Base-by-base conservation (phyloP, 2,888 invertebrate species). In the Therioaphis trifolii region DNA sequence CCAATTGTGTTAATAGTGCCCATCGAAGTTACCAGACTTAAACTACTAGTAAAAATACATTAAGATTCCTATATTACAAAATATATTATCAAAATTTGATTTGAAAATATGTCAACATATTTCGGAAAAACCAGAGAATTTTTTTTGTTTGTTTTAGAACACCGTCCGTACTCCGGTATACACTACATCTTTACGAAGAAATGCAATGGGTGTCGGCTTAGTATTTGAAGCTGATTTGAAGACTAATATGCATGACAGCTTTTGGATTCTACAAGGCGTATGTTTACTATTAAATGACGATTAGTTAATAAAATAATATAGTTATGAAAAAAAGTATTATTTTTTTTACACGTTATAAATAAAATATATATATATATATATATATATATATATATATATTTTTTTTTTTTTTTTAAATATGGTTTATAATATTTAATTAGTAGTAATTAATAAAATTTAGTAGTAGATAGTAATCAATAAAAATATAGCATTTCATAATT, bases 261-360 rank as follows among this genome's bases (percentile, higher is more conserved):
- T 95, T 88, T 97, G 97, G 97, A 91, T 96, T 52, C 90, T 97
- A 72, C 96, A 96, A 89, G 96, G 96, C 15, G 95, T 96, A 85
- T 96, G 96, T 88, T 91, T 97, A 77, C 92, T 94, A 84, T 91
- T 97, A 87, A 97, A 97, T 88, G 93, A 93, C 0, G 96, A 97
- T 88, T 93, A 87, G 89, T 21, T 9, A 68, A n/a, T 24, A n/a
- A 12, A 21, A 55, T n/a, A n/a, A n/a, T 21, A 49, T 55, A n/a
- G 21, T 21, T 55, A n/a, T 55, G 15, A 55, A 21, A n/a, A n/a
- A n/a, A 21, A 18, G 5, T 55, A 21, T n/a, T 55, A 7, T n/a
- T 18, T 55, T n/a, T 18, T 55, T 11, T 55, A 7, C 55, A 21
- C n/a, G n/a, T n/a, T n/a, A n/a, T n/a, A n/a, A n/a, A n/a, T n/a